phyloP scores from a whole-genome alignment of 2,888 invertebrate species.

The Orthonychiurus folsomi region DNA sequence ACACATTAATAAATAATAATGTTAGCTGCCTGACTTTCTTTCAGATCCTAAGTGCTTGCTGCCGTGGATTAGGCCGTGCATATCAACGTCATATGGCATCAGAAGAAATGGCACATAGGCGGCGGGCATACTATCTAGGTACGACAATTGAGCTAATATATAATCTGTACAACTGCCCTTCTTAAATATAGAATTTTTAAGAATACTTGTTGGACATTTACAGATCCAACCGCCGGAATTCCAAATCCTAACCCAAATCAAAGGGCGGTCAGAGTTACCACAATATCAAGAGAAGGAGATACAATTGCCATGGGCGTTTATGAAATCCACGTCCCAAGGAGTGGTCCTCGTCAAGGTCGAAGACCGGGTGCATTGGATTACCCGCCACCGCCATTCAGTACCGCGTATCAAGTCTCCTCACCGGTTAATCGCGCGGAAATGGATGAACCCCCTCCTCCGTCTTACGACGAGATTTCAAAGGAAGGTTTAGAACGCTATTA shows the following conservation, averaged over 20 bases:
- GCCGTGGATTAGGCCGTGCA: conserved; percentile 1
- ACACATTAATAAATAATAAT: background rate
- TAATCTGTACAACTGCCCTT: too few relatives aligned
- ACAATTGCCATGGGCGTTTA: conserved; percentile 11
- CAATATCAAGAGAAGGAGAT: conserved; percentile 11
- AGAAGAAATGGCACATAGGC: background rate
- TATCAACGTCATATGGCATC: background rate
- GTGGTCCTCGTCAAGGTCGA: background rate
- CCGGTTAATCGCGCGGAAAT: background rate
- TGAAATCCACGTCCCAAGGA: conserved; percentile 7
- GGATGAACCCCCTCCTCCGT: conserved; percentile 4
- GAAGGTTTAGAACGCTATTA: background rate
- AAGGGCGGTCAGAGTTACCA: conserved; percentile 7
- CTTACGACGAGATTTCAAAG: conserved; percentile 8
- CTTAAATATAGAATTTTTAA: too few relatives aligned
- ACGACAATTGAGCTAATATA: too few relatives aligned
- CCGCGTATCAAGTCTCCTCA: conserved; percentile 12
- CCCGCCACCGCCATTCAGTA: conserved; percentile 6
- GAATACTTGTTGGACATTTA: too few relatives aligned
- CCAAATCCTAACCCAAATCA: background rate
- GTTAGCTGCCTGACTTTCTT: background rate
- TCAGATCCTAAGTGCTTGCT: conserved; percentile 2
- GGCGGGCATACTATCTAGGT: background rate
- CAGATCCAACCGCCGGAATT: background rate
- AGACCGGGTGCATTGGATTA: background rate